A percentile compares a stretch with the other conserved stretches of the same genome.
phyloP scores from a whole-genome alignment of 2,797 vertebrate species.

The Margarornis squamiger region DNA sequence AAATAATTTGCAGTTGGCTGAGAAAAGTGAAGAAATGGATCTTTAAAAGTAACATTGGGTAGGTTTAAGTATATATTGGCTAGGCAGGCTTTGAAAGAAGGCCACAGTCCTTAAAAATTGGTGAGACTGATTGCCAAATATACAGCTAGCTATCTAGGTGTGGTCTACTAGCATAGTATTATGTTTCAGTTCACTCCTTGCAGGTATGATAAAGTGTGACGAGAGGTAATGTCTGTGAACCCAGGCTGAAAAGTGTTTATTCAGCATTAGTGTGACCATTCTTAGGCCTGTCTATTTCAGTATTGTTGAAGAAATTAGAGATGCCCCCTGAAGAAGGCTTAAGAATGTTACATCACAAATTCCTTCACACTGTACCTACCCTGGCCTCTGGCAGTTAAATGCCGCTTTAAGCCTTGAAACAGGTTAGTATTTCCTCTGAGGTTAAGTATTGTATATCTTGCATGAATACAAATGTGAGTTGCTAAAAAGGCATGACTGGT shows the following conservation, averaged over 20 bases:
- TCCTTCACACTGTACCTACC: background rate
- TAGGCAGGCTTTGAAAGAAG: background rate
- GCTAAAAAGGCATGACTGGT: background rate
- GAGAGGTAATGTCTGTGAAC: background rate
- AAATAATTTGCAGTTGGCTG: background rate
- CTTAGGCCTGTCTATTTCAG: background rate
- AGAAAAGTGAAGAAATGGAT: background rate
- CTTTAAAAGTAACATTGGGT: background rate
- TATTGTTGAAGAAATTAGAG: background rate
- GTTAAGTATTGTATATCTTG: background rate
- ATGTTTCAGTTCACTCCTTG: background rate
- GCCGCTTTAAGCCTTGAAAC: background rate
- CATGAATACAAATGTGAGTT: background rate
- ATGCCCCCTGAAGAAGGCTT: background rate
- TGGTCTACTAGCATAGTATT: background rate
- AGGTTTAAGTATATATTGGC: background rate
- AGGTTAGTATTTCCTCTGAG: background rate
- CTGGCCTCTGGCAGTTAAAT: background rate
- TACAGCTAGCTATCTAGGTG: background rate
- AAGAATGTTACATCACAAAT: background rate
- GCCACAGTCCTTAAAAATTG: background rate
- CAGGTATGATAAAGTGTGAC: background rate
- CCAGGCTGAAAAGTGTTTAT: background rate
- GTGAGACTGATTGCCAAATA: background rate
- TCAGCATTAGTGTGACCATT: background rate